Base-by-base conservation (phyloP, 2,888 invertebrate species). In the Chaetogeoica ovagalla region DNA sequence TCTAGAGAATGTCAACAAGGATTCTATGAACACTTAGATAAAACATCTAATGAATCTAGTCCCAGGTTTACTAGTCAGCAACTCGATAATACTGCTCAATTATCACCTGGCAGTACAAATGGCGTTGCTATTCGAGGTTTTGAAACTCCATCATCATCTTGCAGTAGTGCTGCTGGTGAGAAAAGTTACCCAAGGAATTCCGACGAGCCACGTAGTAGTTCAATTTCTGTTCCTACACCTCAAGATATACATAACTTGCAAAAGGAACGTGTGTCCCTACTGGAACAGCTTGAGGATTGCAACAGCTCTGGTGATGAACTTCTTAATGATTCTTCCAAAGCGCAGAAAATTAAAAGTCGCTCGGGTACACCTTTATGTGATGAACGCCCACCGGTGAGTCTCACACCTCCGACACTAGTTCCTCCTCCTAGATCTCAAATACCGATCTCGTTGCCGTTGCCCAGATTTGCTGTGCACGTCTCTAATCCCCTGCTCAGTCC, bases 1-100 rank as follows among this genome's bases (percentile, higher is more conserved):
- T 96, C 96, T 84, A 90, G 96, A 82, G 97, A 97, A 88, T 97
- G 97, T 86, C 92, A 97, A 88, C 95, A 95, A 85, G 92, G 94
- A 77, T 98, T 98, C 88, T 94, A 94, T 86, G 96, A 97, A 85
- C 93, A 95, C 86, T 89, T 96, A 85, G 95, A 96, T 85, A 94
- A 94, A 86, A 93, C 92, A 85, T 65, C 70, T 83, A 83, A 81
- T 71, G 82, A 59, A 62, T 82, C 37, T 74, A 82, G 43, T 73
- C 76, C 52, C 81, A 81, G 66, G 37, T 81, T 73, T 9, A 72
- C 72, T 30, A 57, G 65, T 37, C 73, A 73, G 37, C 68, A 48
- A 68, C 73, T 60, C 0, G 81, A 81, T 17, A 73, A 19, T 17
- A 74, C 68, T 68, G 66, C 48, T 52, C 81, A 81, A 48, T 48